Evolutionary conservation across 2,888 invertebrate genomes (phyloP).

Genomic region (Epistrophe eligans): DNA sequence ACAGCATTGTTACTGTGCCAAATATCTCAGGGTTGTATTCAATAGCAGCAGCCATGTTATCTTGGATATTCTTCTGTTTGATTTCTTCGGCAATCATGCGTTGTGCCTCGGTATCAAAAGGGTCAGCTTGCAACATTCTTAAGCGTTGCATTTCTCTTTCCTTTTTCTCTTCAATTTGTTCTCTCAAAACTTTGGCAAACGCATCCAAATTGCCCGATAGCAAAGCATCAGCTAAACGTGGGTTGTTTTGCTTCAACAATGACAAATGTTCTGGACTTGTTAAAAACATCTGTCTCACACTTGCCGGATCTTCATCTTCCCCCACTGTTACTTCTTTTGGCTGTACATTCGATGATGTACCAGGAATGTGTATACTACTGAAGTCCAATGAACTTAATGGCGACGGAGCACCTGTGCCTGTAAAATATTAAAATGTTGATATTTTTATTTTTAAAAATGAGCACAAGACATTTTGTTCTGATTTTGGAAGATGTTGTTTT

Average conservation of each 20-base stretch:
- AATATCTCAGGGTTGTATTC: conserved; percentile 99
- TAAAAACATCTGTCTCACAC: conserved; percentile 93
- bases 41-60: conserved; percentile 99
- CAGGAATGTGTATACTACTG: conserved; percentile 61
- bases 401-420: conserved; percentile 64
- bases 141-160: conserved; percentile 93
- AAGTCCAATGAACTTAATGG: conserved; percentile 60
- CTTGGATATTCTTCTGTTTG: conserved; percentile 97
- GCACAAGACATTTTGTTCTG: not conserved
- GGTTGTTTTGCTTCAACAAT: conserved; percentile 96
- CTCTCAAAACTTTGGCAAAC: conserved; percentile 91
- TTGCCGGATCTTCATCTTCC: conserved; percentile 92
- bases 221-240: conserved; percentile 95
- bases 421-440: not conserved
- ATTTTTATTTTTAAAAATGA: conserved; percentile 23
- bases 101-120: conserved; percentile 98
- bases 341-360: conserved; percentile 34
- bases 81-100: conserved; percentile 98
- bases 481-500: conserved; percentile 10
- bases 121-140: conserved; percentile 96
- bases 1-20: conserved; percentile 98
- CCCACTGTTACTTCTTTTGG: conserved; percentile 83
- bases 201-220: conserved; percentile 92
- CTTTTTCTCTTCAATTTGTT: conserved; percentile 92
- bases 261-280: conserved; percentile 96